Base-by-base conservation (phyloP, 2,797 vertebrate species). In the Chaetodon trifasciatus region DNA sequence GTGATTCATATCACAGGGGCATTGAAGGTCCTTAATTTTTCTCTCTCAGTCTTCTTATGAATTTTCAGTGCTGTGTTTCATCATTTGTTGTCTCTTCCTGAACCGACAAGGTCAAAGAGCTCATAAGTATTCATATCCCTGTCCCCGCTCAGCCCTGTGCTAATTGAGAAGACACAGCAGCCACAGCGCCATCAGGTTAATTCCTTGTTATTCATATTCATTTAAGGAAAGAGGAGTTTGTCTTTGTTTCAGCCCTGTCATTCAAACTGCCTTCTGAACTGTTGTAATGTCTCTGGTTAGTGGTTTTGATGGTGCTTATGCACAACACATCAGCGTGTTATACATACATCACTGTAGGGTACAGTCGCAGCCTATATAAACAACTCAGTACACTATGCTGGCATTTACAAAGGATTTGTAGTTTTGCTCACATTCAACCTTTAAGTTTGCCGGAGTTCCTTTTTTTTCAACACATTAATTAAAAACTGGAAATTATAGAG, bases 81-180 rank as follows among this genome's bases (percentile, higher is more conserved):
- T 76, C 52, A 17, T 86, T 84, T 78, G 39, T 60, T 78, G 47
- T 78, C 63, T 78, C 60, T 65, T 74, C 40, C 52, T 52, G 68
- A 77, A 69, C 57, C 42, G 37, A 46, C 77, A 77, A 88, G 77
- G 82, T 89, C 86, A 57, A 42, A 78, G 69, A 84, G 23, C 84
- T 80, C 71, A 85, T 89, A 60, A 84, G 76, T 47, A 89, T 89
- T 83, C 88, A 70, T 57, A 7, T 56, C 70, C 35, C 24, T 17
- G 8, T 80, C 60, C 53, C 16, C 1, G 28, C 65, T 74, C 67
- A 57, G 50, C 47, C 57, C 44, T 12, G 6, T 3, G 2, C 42
- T 75, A 74, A 82, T 32, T 69, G 19, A 74, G 69, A 50, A 50
- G 58, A 61, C 62, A 50, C 40, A 52, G 66, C 64, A 23, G 53